Evolutionary conservation across 1,140 invertebrate species (phyloP), one percentile per base, ranked within the genome.

Genomic region (Bombyx mandarina): DNA sequence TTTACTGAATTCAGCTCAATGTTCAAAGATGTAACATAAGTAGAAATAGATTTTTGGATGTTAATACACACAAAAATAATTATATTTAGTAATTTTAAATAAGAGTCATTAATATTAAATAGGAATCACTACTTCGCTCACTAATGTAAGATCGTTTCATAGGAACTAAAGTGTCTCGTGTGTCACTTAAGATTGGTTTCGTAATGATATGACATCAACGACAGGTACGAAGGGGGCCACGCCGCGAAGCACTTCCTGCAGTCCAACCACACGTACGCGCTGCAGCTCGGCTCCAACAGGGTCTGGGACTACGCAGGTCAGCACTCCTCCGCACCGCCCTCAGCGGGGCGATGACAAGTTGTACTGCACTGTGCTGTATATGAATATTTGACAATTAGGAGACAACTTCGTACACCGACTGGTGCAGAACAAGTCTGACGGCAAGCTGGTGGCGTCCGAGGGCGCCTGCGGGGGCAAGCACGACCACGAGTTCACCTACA

Each of bases 351-450:
- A 45, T 45, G 10, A 45, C 10, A 45, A 45, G 7, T 45, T 10
- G 45, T 45, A 45, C 10, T 7, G 45, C 10, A 45, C 12, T 18
- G 1, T 18, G 12, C 12, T 18, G 12, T 18, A 18, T 45, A 10
- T 10, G 7, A 45, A 45, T 42, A 9, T 50, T 1, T 45, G 7
- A 52, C 48, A 44, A 60, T 64, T 89, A 74, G 92, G 93, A 1
- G 97, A 99, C 86, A 99, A 98, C 87, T 99, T 99, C 88, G 98
- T 99, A 1, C 98, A 99, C 89, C 91, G 98, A 9, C 85, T 99
- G 12, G 91, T 99, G 4, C 97, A 99, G 88, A 99, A 98, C 86
- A 98, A 99, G 88, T 91, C 90, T n/a, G 98, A 99, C 90, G 98
- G 98, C 5, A 99, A 99, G 89, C 90, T 99, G 75, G 97, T 99